Evolutionary conservation across 2,113 vertebrate genomes (phyloP).

Genomic region (Zeus faber): DNA sequence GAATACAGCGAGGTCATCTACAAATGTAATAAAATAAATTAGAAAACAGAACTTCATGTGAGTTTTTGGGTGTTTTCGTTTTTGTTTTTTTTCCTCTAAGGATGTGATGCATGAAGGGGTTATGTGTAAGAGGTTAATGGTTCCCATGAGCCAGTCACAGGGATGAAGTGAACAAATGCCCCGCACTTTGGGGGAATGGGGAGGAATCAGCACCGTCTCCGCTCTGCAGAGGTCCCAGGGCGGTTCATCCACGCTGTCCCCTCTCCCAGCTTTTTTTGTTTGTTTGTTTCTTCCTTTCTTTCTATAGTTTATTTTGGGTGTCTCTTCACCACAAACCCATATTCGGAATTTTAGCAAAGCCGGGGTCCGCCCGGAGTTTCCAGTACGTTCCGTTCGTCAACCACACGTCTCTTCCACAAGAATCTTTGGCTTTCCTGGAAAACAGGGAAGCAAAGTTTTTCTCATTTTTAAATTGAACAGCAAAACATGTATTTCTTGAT

Average conservation of each 20-base stretch:
- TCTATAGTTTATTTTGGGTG: not conserved
- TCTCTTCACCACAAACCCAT: conserved; percentile 79
- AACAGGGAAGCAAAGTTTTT: not conserved
- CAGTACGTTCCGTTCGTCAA: conserved; percentile 85
- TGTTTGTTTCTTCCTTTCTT: not conserved
- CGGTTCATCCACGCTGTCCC: conserved; percentile 52
- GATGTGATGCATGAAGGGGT: not conserved
- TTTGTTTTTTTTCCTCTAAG: not conserved
- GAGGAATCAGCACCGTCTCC: conserved; percentile 43
- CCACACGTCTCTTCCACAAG: conserved; percentile 85
- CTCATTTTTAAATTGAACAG: not conserved
- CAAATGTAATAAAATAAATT: no score
- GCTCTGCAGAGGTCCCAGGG: conserved; percentile 22
- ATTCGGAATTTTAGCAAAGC: conserved; percentile 80
- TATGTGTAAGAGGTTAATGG: not conserved
- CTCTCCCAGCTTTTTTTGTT: not conserved
- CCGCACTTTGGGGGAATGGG: no score
- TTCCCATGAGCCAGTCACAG: conserved; percentile 60
- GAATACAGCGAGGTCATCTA: no score
- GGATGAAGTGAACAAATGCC: not conserved
- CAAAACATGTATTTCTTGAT: no score
- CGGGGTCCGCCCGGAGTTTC: conserved; percentile 83
- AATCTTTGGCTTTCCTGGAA: conserved; percentile 78
- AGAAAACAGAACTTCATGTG: no score
- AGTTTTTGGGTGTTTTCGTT: no score